phyloP scores from a whole-genome alignment of 1,140 invertebrate species.

The Trachelipus rathkii region DNA sequence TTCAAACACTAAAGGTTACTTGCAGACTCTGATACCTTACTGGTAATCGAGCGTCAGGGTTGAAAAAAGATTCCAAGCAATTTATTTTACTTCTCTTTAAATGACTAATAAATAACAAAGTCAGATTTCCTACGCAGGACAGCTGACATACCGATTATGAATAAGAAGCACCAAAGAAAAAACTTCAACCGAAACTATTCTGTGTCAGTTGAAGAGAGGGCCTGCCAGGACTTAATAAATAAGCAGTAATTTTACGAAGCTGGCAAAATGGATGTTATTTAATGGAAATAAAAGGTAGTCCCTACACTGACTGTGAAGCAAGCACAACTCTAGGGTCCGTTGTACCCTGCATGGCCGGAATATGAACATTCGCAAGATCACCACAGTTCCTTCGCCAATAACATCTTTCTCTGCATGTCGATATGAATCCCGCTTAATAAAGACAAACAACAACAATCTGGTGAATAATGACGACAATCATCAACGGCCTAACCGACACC shows the following conservation, averaged over 20 bases:
- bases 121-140: conserved; percentile 23
- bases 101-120: conserved; percentile 12
- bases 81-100: not conserved
- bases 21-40: conserved; percentile 37
- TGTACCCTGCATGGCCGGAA: conserved; percentile 44
- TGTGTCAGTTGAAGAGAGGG: conserved; percentile 7
- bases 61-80: not conserved
- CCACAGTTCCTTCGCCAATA: conserved; percentile 33
- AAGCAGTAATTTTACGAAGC: conserved; percentile 44
- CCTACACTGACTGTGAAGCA: conserved; percentile 45
- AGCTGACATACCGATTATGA: conserved; percentile 6
- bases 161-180: conserved; percentile 10
- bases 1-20: conserved; percentile 43
- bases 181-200: not conserved
- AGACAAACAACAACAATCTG: conserved; percentile 43
- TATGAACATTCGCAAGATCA: conserved; percentile 39
- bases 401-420: conserved; percentile 41
- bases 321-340: conserved; percentile 44
- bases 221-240: conserved; percentile 29
- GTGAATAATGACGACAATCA: conserved; percentile 42
- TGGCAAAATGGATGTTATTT: conserved; percentile 37
- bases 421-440: conserved; percentile 43
- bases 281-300: conserved; percentile 34
- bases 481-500: conserved; percentile 1
- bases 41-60: conserved; percentile 24